Evolutionary conservation across 2,888 invertebrate genomes (phyloP).

Genomic region (Nineta flava): DNA sequence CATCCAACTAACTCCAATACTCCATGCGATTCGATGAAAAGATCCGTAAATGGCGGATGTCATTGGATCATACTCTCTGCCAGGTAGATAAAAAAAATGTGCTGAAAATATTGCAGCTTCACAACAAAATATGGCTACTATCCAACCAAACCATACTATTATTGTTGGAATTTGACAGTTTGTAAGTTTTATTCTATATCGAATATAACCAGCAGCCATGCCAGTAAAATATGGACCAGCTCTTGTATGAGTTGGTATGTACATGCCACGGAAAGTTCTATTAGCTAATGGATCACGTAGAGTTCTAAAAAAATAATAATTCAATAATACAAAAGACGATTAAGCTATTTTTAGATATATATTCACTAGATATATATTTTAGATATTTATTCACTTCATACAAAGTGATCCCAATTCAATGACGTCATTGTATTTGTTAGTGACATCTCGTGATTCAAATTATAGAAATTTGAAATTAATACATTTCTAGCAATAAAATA

Average conservation of each 20-base stretch:
- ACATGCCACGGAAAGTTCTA: conserved; percentile 18
- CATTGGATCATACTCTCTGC: conserved; percentile 15
- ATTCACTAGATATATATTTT: no score
- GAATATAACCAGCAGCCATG: conserved; percentile 20
- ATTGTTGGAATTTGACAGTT: conserved; percentile 16
- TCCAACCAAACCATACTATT: conserved; percentile 18
- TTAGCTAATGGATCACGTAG: conserved; percentile 19
- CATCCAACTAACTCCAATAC: conserved; percentile 20
- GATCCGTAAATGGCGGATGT: conserved; percentile 21
- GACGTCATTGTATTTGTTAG: no score
- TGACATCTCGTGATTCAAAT: no score
- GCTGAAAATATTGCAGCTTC: conserved; percentile 18
- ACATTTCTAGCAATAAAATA: no score
- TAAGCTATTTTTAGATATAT: no score
- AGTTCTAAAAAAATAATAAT: conserved; percentile 14
- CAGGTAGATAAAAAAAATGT: conserved; percentile 20
- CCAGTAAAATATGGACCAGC: conserved; percentile 22
- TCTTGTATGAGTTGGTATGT: conserved; percentile 22
- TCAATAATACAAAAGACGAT: no score
- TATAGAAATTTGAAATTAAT: no score
- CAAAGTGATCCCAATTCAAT: no score
- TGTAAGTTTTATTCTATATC: conserved; percentile 17
- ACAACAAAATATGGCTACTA: conserved; percentile 15
- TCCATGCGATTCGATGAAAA: conserved; percentile 21
- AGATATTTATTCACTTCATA: no score